These are phyloP conservation scores for Zoanthus solanderi DNA, from an alignment of 92 coral and sea anemone genomes.

Conservation along the genomic window DNA sequence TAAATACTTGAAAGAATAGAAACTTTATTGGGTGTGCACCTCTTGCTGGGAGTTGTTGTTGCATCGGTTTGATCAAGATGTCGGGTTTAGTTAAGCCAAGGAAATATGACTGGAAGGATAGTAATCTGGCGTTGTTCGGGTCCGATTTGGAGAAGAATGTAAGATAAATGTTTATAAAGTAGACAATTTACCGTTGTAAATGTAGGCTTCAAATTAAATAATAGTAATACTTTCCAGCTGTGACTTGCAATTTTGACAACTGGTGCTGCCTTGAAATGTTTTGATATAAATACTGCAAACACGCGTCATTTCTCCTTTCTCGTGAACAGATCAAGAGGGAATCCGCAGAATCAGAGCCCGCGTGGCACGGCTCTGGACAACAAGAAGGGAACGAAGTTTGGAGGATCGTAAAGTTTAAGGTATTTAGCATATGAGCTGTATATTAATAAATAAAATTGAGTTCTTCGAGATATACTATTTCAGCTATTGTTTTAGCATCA, in stretches of 20 bases:
- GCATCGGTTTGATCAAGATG: conserved; percentile 1
- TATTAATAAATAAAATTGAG: background rate
- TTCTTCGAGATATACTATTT: too few species aligned
- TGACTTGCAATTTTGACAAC: conserved; percentile 8
- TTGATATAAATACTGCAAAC: background rate
- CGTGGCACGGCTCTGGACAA: conserved; percentile 83
- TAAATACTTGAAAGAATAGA: background rate
- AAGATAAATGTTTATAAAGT: background rate
- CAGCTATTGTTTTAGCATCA: too few species aligned
- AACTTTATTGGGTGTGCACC: conserved; percentile 33
- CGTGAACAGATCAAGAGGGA: conserved; percentile 72
- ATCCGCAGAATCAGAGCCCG: conserved; percentile 69
- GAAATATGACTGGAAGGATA: conserved; percentile 70
- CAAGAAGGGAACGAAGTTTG: conserved; percentile 76
- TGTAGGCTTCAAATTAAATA: background rate
- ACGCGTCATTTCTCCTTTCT: background rate
- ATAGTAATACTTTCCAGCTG: background rate
- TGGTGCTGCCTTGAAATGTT: background rate
- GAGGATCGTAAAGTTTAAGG: conserved; percentile 85
- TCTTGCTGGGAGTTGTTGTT: background rate
- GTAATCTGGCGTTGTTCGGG: conserved; percentile 64
- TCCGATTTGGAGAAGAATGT: conserved; percentile 64
- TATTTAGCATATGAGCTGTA: background rate
- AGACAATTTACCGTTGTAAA: background rate
- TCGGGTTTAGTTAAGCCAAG: conserved; percentile 64